phyloP scores from a whole-genome alignment of 2,797 vertebrate species.

The Jordanella pulchra region DNA sequence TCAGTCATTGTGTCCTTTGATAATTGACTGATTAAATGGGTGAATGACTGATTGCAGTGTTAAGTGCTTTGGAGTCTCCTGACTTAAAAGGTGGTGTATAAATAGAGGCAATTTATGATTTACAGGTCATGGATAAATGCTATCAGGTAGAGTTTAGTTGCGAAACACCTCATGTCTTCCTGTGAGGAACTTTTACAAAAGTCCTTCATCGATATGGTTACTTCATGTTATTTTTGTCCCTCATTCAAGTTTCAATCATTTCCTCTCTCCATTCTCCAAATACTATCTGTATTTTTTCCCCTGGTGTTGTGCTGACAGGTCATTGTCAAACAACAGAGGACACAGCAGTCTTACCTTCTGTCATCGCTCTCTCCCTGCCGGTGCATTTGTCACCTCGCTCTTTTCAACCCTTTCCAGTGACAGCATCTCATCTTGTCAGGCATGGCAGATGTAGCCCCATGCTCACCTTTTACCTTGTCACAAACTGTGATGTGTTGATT shows the following conservation, averaged over 20 bases:
- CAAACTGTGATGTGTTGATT: conserved; percentile 47
- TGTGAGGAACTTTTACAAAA: conserved; percentile 3
- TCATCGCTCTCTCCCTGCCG: not conserved
- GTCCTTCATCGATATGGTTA: not conserved
- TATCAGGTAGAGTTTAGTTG: not conserved
- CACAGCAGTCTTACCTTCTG: conserved; percentile 25
- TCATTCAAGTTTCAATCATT: not conserved
- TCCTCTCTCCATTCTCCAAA: not conserved
- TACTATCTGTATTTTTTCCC: not conserved
- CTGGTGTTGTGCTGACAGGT: conserved; percentile 28
- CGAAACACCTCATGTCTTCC: not conserved
- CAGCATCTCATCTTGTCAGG: conserved; percentile 32
- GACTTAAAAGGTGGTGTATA: no score
- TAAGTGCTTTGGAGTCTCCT: no score
- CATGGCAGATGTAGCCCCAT: conserved; percentile 25
- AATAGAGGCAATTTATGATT: no score
- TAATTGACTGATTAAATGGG: no score
- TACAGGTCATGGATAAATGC: not conserved
- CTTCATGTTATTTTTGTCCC: not conserved
- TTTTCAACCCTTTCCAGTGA: conserved; percentile 22
- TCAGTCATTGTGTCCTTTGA: no score
- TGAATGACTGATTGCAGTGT: no score
- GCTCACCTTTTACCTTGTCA: conserved; percentile 54
- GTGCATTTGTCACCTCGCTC: conserved; percentile 20
- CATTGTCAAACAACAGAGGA: conserved; percentile 50